Evolutionary conservation across 2,888 invertebrate species (phyloP).

Genomic region (Podabrus alpinus): DNA sequence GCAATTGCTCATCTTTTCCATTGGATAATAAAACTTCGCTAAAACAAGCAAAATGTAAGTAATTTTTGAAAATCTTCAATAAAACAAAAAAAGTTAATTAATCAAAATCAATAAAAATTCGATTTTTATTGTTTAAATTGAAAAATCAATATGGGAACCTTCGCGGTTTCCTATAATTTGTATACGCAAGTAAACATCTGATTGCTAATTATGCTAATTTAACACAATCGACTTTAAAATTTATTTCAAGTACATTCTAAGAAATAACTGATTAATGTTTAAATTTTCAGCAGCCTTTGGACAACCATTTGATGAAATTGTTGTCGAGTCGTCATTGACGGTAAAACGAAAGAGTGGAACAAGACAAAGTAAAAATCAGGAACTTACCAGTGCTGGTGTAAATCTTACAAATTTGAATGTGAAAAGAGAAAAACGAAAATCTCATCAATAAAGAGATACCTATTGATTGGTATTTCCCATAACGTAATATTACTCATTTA

Average conservation of each 20-base stretch:
- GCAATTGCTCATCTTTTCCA: conserved; percentile 14
- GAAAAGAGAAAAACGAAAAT: conserved; percentile 7
- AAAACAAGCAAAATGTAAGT: conserved; percentile 32
- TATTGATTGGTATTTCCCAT: background rate
- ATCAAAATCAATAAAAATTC: background rate
- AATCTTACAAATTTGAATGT: conserved; percentile 5
- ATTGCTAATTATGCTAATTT: conserved; percentile 7
- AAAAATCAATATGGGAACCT: background rate
- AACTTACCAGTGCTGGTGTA: conserved; percentile 17
- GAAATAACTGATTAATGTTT: conserved; percentile 7
- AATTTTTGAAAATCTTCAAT: background rate
- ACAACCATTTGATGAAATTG: conserved; percentile 56
- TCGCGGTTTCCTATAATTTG: background rate
- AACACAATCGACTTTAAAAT: conserved; percentile 10
- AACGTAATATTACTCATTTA: background rate
- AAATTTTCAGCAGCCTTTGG: conserved; percentile 46
- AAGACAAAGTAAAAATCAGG: conserved; percentile 40
- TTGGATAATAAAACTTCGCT: conserved; percentile 24
- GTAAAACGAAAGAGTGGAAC: conserved; percentile 52
- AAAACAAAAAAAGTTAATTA: background rate
- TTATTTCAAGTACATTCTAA: conserved; percentile 1
- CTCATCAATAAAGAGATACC: background rate
- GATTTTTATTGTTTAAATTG: background rate
- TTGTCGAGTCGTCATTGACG: conserved; percentile 57
- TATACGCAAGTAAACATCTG: background rate